phyloP scores from a whole-genome alignment of 30 jellyfish, hydroid and myxozoan genomes.

The Euphysa ruthae region DNA sequence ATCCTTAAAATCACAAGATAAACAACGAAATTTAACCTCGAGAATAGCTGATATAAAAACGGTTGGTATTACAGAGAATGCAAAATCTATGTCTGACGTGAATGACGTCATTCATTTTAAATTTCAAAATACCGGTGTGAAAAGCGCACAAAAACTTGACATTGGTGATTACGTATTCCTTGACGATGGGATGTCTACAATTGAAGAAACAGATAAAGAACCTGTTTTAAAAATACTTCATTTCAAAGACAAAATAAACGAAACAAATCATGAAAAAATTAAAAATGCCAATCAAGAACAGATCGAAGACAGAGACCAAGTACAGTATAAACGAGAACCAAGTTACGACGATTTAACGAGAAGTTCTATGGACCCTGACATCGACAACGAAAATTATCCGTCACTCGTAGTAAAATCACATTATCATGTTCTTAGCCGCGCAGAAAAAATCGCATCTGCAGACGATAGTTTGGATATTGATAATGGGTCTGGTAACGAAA shows the following conservation, averaged over 20 bases:
- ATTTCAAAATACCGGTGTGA: too few relatives aligned
- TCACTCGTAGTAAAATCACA: not conserved
- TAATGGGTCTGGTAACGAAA: too few relatives aligned
- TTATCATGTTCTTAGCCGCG: not conserved
- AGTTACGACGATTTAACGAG: too few relatives aligned
- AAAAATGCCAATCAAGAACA: not conserved
- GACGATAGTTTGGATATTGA: too few relatives aligned
- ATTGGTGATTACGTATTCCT: not conserved
- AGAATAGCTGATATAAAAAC: not conserved
- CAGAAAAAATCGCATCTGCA: not conserved
- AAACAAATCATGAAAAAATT: too few relatives aligned
- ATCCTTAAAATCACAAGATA: too few relatives aligned
- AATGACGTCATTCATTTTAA: too few relatives aligned
- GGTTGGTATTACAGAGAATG: not conserved
- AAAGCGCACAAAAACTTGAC: not conserved
- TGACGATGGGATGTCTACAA: not conserved
- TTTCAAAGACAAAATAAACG: not conserved
- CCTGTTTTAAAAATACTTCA: not conserved
- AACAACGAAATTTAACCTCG: not conserved
- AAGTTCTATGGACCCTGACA: not conserved
- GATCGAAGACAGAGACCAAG: too few relatives aligned
- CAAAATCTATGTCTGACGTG: too few relatives aligned
- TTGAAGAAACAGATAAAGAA: not conserved
- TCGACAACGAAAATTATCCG: not conserved
- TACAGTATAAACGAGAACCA: too few relatives aligned